Percentiles rank a stretch among this genome's conserved stretches.
These are phyloP conservation scores for Lytechinus variegatus DNA, from an alignment of 35 echinoderm and acorn worm species.

Conservation along the genomic window DNA sequence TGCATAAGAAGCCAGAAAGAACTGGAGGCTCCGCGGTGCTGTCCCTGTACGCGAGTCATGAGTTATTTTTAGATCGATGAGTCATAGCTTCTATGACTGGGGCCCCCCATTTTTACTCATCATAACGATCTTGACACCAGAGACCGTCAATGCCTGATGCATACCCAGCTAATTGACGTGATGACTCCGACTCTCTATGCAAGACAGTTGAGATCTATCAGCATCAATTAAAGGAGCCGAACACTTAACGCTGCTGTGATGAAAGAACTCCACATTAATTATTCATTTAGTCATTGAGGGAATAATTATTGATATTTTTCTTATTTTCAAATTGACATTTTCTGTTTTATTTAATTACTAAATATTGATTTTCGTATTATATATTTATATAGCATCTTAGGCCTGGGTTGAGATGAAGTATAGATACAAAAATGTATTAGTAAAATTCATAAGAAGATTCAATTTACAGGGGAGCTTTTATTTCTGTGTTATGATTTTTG, in stretches of 20 bases:
- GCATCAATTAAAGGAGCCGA: neutral
- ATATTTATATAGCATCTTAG: no score
- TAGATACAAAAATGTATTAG: no score
- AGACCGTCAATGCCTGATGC: neutral
- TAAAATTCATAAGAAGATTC: no score
- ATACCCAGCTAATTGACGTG: neutral
- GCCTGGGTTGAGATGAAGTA: no score
- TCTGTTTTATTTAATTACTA: neutral
- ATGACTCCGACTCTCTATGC: neutral
- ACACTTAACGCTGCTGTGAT: neutral
- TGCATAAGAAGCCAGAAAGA: constrained; percentile 40
- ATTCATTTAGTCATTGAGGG: neutral
- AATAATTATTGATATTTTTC: neutral
- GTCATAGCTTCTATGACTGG: neutral
- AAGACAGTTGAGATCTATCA: neutral
- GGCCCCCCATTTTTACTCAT: neutral
- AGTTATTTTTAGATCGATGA: constrained; percentile 28
- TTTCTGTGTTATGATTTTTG: no score
- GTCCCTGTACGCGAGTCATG: neutral
- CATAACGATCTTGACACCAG: neutral
- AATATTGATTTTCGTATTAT: no score
- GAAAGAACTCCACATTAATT: neutral
- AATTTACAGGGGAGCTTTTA: no score
- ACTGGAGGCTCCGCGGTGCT: neutral
- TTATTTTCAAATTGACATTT: neutral